Base-by-base conservation (phyloP, 2,113 vertebrate species). In the Pleuronectes platessa region DNA sequence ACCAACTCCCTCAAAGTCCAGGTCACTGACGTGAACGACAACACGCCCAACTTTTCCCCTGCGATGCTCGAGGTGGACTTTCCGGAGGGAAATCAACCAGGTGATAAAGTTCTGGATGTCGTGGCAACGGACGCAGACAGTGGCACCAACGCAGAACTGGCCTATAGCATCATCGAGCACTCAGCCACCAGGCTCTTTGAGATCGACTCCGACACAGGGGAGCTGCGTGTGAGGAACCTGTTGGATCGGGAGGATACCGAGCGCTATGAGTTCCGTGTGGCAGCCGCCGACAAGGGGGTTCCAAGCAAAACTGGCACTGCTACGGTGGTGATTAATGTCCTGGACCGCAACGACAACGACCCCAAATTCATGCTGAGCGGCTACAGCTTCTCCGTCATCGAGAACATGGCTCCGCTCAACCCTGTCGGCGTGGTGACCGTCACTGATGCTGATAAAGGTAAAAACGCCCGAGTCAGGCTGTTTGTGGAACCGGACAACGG, bases 401-500 rank as follows among this genome's bases (percentile, higher is more conserved):
- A 99, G 86, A 99, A 99, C 92, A 96, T 98, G 97, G 94, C 96
- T 0, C 96, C 97, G 0, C 94, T 97, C 62, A 99, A 97, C 88
- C 97, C 98, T 0, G 97, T 99, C 6, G 98, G 98, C 23, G 97
- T 99, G 84, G 98, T 99, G 76, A 99, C 97, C 0, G 97, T 99
- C 80, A 96, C 95, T 0, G 98, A 99, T 76, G 94, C 94, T 0
- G 98, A 99, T 86, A 95, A 98, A 74, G 98, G 96, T 3, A 96
- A 98, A 64, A 99, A 99, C 0, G 97, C 97, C 76, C 87, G 82
- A 40, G 94, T 99, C 60, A 94, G 92, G 47, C 93, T 99, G 66
- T 97, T 92, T 0, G 98, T 99, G 17, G 97, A 99, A 59, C 97
- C 97, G 15, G 97, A 99, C 89, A 97, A 97, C 0, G 97, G 97